A percentile compares a stretch with the other conserved stretches of the same genome.
Conservation (phyloP, 2,888 invertebrate genomes). For the Augochlorella aurata region DNA sequence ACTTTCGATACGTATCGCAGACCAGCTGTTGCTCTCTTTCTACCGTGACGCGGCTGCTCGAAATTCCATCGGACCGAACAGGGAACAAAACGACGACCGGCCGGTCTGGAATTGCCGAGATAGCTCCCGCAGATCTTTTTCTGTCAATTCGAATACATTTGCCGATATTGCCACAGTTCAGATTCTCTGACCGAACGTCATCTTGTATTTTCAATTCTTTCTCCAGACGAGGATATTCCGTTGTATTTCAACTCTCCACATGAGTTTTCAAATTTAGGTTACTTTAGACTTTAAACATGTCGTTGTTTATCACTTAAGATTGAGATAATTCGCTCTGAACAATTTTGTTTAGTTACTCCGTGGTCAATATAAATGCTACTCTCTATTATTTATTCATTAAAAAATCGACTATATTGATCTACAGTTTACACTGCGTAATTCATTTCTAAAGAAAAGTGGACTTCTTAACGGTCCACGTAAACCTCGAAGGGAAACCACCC, state of each 20-base stretch:
- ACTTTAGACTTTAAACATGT: no score
- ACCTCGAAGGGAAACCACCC: neutral
- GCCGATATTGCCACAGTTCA: neutral
- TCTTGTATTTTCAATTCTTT: neutral
- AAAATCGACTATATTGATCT: no score
- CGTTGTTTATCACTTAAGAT: no score
- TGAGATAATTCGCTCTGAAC: no score
- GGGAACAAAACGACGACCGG: constrained; percentile 1
- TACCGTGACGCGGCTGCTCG: constrained; percentile 6
- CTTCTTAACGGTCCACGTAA: neutral
- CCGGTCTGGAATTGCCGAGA: constrained; percentile 16
- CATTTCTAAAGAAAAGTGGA: no score
- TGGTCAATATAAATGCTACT: no score
- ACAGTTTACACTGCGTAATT: no score
- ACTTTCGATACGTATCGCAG: constrained; percentile 37
- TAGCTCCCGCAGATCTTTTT: constrained; percentile 5
- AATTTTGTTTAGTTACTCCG: no score
- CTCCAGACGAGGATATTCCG: no score
- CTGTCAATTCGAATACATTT: constrained; percentile 12
- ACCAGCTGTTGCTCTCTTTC: neutral
- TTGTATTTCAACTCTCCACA: no score
- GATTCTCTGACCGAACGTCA: neutral
- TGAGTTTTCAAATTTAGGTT: no score
- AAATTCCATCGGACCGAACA: constrained; percentile 28
- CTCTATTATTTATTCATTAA: no score